Evolutionary conservation across 2,113 vertebrate species (phyloP).

Genomic region (Numenius arquata): DNA sequence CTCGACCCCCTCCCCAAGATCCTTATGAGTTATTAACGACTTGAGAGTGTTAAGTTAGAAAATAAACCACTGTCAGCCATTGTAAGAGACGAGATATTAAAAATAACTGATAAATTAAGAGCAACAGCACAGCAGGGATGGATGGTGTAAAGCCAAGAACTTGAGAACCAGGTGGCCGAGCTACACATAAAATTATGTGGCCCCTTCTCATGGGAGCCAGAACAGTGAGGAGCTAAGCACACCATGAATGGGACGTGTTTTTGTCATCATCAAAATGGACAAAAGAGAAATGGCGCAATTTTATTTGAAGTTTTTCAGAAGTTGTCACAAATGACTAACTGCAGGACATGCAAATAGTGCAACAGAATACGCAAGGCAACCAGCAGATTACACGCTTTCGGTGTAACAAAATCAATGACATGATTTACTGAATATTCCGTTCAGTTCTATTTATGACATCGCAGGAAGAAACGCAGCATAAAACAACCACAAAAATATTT

Average conservation of each 20-base stretch:
- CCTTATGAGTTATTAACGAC: not conserved
- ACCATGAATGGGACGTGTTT: accelerated
- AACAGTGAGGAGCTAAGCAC: not conserved
- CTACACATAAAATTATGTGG: not conserved
- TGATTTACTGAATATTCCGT: not conserved
- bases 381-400: not conserved
- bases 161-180: not conserved
- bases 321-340: not conserved
- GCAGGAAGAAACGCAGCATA: slow-evolving; percentile 11
- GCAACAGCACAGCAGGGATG: not conserved
- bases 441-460: slow-evolving; percentile 16
- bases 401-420: not conserved
- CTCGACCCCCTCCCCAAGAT: not conserved
- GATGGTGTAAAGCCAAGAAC: not conserved
- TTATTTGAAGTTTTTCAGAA: not conserved
- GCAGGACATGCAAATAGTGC: not conserved
- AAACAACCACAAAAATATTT: not conserved
- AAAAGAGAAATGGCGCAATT: not conserved
- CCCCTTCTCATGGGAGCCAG: not conserved
- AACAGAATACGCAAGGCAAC: not conserved
- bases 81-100: not conserved
- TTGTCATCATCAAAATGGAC: not conserved
- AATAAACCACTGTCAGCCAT: not conserved
- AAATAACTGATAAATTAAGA: not conserved
- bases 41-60: not conserved